Percentiles rank a stretch among this genome's conserved stretches.
These are phyloP conservation scores for Hydroisotoma schaefferi DNA, from an alignment of 2,888 invertebrate species.

Conservation along the genomic window DNA sequence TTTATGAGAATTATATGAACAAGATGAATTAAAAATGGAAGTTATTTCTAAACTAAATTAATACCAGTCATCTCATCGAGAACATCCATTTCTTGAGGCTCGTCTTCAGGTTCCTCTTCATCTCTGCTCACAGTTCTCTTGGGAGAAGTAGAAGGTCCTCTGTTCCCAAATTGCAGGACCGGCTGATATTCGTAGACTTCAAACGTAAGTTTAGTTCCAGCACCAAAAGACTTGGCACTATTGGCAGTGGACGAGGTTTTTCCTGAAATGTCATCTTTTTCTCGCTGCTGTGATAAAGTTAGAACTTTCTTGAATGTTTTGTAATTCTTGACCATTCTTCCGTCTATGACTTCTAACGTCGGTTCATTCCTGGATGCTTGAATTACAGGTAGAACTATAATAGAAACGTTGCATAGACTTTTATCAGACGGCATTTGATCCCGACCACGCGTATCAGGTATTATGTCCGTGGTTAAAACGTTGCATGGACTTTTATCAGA, in stretches of 20 bases:
- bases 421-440: not conserved
- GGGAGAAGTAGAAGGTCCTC: not conserved
- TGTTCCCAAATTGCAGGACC: not conserved
- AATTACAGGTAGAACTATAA: not conserved
- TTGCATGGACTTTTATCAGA: too few relatives aligned
- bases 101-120: not conserved
- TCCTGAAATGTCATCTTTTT: not conserved
- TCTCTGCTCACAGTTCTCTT: not conserved
- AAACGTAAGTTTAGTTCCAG: slow-evolving; percentile 3
- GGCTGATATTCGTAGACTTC: not conserved
- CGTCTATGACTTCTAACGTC: slow-evolving; percentile 2
- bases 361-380: not conserved
- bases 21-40: not conserved
- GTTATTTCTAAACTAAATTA: not conserved
- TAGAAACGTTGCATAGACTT: not conserved
- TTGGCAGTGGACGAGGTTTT: not conserved
- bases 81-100: too few relatives aligned
- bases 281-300: slow-evolving; percentile 8
- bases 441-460: not conserved
- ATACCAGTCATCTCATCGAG: not conserved
- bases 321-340: slow-evolving; percentile 23
- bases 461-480: not conserved
- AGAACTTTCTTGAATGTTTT: slow-evolving; percentile 31
- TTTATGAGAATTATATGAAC: not conserved
- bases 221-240: not conserved